Evolutionary conservation across 1,140 invertebrate species (phyloP), one percentile per base, ranked within the genome.

Genomic region (Pseudomyrmex pallidus): DNA sequence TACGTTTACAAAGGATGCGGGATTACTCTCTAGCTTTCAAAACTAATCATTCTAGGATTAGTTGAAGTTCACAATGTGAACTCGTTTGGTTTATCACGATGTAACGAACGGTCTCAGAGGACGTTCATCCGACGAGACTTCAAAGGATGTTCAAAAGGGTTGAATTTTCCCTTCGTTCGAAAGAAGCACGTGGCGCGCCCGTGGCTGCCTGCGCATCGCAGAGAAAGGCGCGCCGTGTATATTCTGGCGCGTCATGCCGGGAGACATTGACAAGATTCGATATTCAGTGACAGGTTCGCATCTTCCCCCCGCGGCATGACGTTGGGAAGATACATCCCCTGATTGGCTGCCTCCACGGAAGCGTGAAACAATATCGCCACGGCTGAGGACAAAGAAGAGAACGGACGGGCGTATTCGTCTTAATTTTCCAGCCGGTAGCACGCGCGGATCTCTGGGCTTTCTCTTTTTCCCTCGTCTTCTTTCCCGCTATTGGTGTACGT

Each of bases 291-390:
- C 62, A 76, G 50, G 64, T 20, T 66, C 17, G 64, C 74, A 67
- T 76, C 85, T 2, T 5, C 35, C 83, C 35, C 35, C 83, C 57
- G 83, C 74, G 85, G 85, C 83, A 61, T 66, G 59, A 66, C 48
- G 46, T 46, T 35, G 35, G 20, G 17, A 74, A 82, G 72, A 83
- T 68, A 56, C 25, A 59, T 54, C 67, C 35, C 44, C 44, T 84
- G 86, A 87, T 87, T 89, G 84, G 80, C 76, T 62, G 86, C 66
- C 48, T 77, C 74, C 83, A 80, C 50, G 72, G 61, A 57, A 13
- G 85, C 78, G 83, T 80, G 57, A 82, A 85, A 90, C 86, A 90
- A 89, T 87, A 87, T 85, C 87, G 63, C 10, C n/a, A 20, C 20
- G 3, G 12, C 4, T 15, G 20, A 48, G 84, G 22, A 61, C 61